Evolutionary conservation across 2,113 vertebrate genomes (phyloP), one percentile per base, ranked within the genome.

Genomic region (Chionis minor): DNA sequence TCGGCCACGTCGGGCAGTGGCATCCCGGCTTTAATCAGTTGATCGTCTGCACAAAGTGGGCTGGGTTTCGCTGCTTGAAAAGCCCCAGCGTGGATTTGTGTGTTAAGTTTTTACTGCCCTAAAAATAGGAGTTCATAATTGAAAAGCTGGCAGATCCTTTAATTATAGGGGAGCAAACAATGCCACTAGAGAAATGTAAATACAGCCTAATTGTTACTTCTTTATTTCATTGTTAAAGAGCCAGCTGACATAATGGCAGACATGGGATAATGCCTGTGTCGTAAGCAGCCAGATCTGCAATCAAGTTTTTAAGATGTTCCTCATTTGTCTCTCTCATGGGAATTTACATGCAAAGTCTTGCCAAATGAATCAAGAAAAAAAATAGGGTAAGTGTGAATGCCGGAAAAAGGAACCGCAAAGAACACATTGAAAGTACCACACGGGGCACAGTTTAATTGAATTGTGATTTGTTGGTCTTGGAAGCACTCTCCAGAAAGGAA

Each of bases 391-490:
- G 27, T 9, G 22, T 55, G 80, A 93, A 52, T 28, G 32, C 51
- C 0, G 1, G 47, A 65, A 81, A 93, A 75, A 73, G 63, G 89
- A 90, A 49, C 32, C 0, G 0, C 58, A 74, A 85, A 82, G 54
- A 95, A 74, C 55, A 52, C n/a, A 12, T 14, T 71, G 49, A 45
- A 81, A 94, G 33, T 65, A 32, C 35, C 9, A 7, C 14, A 32
- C 0, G 0, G 66, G 55, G 28, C 67, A 90, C 21, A 10, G 51
- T 80, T 94, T 92, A 96, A 89, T 90, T 91, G 81, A 96, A 96
- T 75, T 88, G 91, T 95, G 94, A 93, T 97, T 97, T 97, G 90
- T 86, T 91, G 80, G 84, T 73, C 75, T 67, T 85, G 86, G 61
- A 66, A 90, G 73, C 62, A 45, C 55, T 93, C 61, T 92, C 51